phyloP scores from a whole-genome alignment of 2,797 vertebrate genomes.

The Scolopax bukidnonensis region DNA sequence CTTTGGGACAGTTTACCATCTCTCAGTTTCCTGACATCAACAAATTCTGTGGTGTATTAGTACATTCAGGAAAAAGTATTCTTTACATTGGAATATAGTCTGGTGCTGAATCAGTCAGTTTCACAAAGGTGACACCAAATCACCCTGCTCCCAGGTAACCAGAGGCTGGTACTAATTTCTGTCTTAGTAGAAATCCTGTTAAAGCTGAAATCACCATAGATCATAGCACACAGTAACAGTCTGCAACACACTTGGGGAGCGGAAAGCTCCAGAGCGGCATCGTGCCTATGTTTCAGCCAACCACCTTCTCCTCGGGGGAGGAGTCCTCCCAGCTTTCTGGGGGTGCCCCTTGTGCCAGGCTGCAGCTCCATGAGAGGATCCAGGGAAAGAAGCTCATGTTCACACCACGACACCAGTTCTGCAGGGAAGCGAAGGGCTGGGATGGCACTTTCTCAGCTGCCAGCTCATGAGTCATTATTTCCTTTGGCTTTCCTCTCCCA shows the following conservation, averaged over 20 bases:
- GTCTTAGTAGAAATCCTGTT: rapidly evolving
- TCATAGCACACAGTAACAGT: not conserved
- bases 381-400: not conserved
- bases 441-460: conserved; percentile 13
- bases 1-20: not conserved
- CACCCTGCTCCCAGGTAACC: not conserved
- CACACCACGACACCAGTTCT: not conserved
- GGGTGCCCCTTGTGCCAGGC: rapidly evolving
- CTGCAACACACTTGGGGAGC: rapidly evolving
- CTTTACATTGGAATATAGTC: rapidly evolving
- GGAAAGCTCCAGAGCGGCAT: not conserved
- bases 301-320: rapidly evolving
- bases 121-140: not conserved
- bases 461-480: conserved; percentile 6
- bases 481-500: conserved; percentile 10
- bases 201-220: not conserved
- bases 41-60: too few relatives aligned
- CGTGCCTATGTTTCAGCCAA: rapidly evolving
- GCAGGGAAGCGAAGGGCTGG: not conserved
- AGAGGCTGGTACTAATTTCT: not conserved
- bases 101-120: not conserved
- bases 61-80: not conserved
- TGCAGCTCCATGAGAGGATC: not conserved
- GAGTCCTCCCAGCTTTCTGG: not conserved
- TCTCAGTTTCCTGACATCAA: not conserved